Base-by-base conservation (phyloP, 2,888 invertebrate genomes). In the Zootermopsis nevadensis region DNA sequence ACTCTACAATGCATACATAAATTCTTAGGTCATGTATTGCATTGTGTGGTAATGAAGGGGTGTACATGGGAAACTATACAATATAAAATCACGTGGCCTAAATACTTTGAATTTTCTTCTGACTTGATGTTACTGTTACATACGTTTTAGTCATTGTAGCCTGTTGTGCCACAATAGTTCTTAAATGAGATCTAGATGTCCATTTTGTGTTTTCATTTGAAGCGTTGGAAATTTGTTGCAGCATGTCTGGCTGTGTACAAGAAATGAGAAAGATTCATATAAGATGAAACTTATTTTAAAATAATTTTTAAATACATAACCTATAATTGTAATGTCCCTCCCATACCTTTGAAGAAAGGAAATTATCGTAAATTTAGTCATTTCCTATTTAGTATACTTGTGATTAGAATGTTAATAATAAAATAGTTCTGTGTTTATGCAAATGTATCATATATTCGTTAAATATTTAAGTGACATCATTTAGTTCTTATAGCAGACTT, bases 51-150 rank as follows among this genome's bases (percentile, higher is more conserved):
- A 60, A 27, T 60, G 60, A 60, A 1, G 10, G 48, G 7, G 60
- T 60, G 6, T 60, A n/a, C 27, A 74, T 74, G 74, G 38, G 38
- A 69, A 42, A 74, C 74, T 38, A 74, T 74, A 79, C 60, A 82
- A 82, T 82, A 55, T 60, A 80, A 81, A 82, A 83, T 83, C 69
- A 84, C 82, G 84, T 84, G 84, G 84, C 84, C 84, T 84, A 84
- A 84, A 82, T 82, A 77, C 80, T 84, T 83, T 83, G 76, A 83
- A 83, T 84, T 82, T 77, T 74, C 84, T 84, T 81, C 81, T 69
- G 27, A 84, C 60, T 81, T 55, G 38, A 48, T 83, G 76, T 82
- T 82, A 66, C 31, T 82, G 82, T 83, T 83, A 76, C 33, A 80
- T n/a, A 79, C 30, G 69, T 79, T 55, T 84, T 84, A 80, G 79